Conservation (phyloP, 2,113 vertebrate species). For the Struthidea cinerea region DNA sequence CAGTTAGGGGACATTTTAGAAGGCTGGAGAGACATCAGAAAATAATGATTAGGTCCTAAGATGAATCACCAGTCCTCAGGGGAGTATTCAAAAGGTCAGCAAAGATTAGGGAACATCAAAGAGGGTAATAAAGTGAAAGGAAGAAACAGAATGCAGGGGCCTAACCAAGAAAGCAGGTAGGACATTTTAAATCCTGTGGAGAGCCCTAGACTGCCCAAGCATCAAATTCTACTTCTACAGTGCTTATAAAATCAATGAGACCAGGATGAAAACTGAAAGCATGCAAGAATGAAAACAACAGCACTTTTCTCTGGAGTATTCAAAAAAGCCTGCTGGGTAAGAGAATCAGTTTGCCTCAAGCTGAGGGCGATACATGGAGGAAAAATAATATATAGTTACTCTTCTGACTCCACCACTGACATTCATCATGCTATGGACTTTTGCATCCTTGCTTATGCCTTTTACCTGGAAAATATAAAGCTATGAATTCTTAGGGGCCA, state of each 20-base stretch:
- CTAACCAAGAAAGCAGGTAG: neutral
- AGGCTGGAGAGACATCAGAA: neutral
- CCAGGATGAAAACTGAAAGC: neutral
- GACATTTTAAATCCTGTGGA: neutral
- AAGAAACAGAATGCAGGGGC: neutral
- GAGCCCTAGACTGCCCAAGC: neutral
- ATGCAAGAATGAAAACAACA: neutral
- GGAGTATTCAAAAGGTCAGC: neutral
- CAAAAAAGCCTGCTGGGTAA: neutral
- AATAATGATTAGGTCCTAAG: neutral
- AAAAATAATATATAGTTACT: neutral
- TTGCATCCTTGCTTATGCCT: neutral
- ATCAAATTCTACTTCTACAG: neutral
- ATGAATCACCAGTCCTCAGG: neutral
- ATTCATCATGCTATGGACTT: neutral
- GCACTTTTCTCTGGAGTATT: neutral
- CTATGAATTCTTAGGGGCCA: neutral
- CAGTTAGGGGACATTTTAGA: neutral
- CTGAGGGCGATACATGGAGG: neutral
- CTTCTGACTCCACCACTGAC: neutral
- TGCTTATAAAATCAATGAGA: neutral
- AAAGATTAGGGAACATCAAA: conserved; percentile 4
- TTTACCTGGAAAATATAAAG: neutral
- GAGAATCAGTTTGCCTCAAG: neutral
- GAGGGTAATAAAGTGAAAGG: neutral